phyloP scores from a whole-genome alignment of 2,113 vertebrate genomes.

The Pleuronectes platessa region DNA sequence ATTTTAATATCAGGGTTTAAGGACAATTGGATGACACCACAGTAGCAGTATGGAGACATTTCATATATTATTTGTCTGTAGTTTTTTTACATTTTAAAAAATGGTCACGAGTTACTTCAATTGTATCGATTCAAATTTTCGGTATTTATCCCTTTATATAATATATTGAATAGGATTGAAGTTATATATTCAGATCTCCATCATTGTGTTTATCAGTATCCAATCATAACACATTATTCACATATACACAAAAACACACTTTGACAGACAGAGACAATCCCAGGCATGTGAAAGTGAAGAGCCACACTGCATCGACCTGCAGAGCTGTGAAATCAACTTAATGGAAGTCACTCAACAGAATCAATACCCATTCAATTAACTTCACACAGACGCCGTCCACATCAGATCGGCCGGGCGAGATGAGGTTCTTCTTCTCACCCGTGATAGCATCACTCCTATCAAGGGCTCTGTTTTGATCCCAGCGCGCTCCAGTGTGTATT shows the following conservation, averaged over 20 bases:
- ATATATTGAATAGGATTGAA: no score
- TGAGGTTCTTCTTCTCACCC: constrained; percentile 32
- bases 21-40: no score
- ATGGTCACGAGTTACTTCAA: no score
- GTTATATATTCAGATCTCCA: no score
- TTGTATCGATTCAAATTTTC: no score
- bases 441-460: constrained; percentile 35
- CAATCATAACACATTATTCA: background rate
- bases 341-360: constrained; percentile 13
- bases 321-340: background rate
- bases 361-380: constrained; percentile 56
- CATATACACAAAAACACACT: background rate
- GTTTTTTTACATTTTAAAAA: no score
- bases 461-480: constrained; percentile 37
- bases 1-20: no score
- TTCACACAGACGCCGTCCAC: constrained; percentile 32
- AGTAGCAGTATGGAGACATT: no score
- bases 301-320: background rate
- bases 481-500: constrained; percentile 18
- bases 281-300: background rate
- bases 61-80: no score
- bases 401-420: constrained; percentile 12
- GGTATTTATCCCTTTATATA: no score
- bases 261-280: background rate
- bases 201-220: background rate